These are phyloP conservation scores for Icerya purchasi DNA, from an alignment of 2,888 invertebrate species.

Conservation along the genomic window DNA sequence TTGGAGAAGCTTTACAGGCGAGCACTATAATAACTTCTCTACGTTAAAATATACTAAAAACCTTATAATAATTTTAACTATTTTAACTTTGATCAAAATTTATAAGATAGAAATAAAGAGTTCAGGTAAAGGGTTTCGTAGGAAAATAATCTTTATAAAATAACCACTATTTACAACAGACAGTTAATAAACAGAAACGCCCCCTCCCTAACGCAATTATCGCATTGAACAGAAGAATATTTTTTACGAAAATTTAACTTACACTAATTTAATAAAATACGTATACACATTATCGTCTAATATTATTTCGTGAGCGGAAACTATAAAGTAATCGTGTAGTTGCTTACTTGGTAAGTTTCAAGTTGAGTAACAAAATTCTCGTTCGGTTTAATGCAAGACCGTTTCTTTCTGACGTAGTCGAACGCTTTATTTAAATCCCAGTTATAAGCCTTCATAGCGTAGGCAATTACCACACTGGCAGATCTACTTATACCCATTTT, in stretches of 20 bases:
- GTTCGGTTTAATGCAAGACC: constrained; percentile 91
- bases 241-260: background rate
- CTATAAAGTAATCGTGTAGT: constrained; percentile 1
- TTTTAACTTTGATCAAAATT: too few species aligned
- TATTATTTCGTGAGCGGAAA: background rate
- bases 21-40: too few species aligned
- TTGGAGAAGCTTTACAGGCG: too few species aligned
- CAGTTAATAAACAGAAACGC: too few species aligned
- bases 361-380: constrained; percentile 81
- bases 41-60: too few species aligned
- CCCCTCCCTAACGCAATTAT: background rate
- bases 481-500: constrained; percentile 98
- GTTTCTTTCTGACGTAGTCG: constrained; percentile 69
- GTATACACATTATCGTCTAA: background rate
- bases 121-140: too few species aligned
- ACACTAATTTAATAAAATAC: background rate
- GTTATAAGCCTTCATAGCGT: constrained; percentile 92
- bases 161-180: too few species aligned
- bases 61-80: too few species aligned
- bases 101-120: too few species aligned
- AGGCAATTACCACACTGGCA: constrained; percentile 92
- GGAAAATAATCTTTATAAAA: too few species aligned
- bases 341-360: constrained; percentile 49
- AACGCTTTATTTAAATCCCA: constrained; percentile 79
- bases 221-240: background rate